phyloP scores from a whole-genome alignment of 2,888 invertebrate genomes.

The Chymomyza procnemis region DNA sequence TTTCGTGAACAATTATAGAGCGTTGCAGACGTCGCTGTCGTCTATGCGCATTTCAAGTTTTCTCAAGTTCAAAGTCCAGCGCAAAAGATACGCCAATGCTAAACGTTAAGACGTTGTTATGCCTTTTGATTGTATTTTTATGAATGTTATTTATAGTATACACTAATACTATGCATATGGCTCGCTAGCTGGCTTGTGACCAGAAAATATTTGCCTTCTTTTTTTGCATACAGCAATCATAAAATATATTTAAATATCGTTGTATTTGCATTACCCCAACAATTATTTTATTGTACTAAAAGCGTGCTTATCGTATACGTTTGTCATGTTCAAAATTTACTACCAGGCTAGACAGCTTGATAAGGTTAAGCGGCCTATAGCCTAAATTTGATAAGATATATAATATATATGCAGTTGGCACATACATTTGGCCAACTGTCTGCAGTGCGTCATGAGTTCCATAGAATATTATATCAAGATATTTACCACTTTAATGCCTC shows the following conservation, averaged over 20 bases:
- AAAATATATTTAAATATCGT: background rate
- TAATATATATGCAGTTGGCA: too few relatives aligned
- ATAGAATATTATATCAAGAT: background rate
- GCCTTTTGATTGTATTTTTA: background rate
- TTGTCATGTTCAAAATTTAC: background rate
- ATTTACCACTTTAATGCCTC: background rate
- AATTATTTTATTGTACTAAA: background rate
- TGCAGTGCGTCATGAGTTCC: background rate
- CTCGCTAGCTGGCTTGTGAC: background rate
- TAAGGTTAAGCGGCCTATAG: background rate
- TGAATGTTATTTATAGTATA: background rate
- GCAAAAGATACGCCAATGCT: background rate
- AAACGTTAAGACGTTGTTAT: background rate
- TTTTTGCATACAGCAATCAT: background rate
- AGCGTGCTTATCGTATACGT: background rate
- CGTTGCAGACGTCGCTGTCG: constrained; percentile 15
- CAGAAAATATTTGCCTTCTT: background rate
- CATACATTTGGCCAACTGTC: background rate
- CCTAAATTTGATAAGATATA: background rate
- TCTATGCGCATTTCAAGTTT: constrained; percentile 39
- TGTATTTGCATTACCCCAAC: background rate
- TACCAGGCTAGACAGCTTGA: background rate
- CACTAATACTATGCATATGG: background rate
- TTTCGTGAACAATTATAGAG: background rate
- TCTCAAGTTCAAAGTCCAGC: constrained; percentile 60